These are phyloP conservation scores for Mactromeris polynyma DNA, from an alignment of 2,888 invertebrate genomes.

Conservation along the genomic window DNA sequence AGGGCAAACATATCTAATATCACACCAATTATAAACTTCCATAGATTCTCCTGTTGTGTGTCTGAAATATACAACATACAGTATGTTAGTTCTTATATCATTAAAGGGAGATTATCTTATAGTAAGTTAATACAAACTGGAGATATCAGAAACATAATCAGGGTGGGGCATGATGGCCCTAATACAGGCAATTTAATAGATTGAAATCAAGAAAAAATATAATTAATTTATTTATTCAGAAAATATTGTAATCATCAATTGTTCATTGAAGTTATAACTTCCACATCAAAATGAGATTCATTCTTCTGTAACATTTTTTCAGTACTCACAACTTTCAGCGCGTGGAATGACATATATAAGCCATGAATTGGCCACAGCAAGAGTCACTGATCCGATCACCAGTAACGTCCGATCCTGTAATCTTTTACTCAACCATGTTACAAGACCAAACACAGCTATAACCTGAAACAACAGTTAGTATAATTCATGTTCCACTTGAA, in stretches of 20 bases:
- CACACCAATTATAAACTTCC: constrained; percentile 76
- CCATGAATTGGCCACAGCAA: constrained; percentile 82
- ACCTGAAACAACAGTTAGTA: constrained; percentile 78
- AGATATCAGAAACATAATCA: too few relatives aligned
- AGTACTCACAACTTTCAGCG: constrained; percentile 53
- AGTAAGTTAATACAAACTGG: too few relatives aligned
- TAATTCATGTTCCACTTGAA: too few relatives aligned
- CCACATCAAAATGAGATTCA: too few relatives aligned
- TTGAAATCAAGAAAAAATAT: too few relatives aligned
- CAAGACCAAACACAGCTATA: constrained; percentile 84
- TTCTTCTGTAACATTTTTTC: not conserved
- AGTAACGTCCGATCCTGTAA: constrained; percentile 85
- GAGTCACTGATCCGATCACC: constrained; percentile 82
- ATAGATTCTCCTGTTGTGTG: constrained; percentile 69
- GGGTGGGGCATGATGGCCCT: too few relatives aligned
- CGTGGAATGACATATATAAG: constrained; percentile 69
- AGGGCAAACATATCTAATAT: constrained; percentile 81
- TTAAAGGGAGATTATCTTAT: too few relatives aligned
- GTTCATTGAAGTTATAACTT: too few relatives aligned
- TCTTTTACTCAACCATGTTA: constrained; percentile 84
- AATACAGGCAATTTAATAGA: too few relatives aligned
- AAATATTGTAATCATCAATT: too few relatives aligned
- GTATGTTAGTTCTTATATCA: too few relatives aligned
- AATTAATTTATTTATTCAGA: too few relatives aligned
- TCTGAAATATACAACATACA: constrained; percentile 64